phyloP scores from a whole-genome alignment of 2,888 invertebrate genomes.

The Zele albiditarsus region DNA sequence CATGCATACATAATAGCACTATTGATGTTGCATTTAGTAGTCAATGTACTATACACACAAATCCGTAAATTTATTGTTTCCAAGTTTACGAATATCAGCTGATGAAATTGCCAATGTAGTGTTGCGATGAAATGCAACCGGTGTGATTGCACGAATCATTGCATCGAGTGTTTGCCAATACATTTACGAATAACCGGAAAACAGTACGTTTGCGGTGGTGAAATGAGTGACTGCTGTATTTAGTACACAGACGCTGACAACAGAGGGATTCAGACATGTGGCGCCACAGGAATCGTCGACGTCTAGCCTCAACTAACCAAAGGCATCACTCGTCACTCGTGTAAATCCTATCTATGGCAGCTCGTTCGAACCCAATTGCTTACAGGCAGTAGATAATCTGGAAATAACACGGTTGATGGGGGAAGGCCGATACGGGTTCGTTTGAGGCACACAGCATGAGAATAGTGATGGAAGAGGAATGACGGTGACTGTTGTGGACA shows the following conservation, averaged over 20 bases:
- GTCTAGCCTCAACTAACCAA: slow-evolving; percentile 22
- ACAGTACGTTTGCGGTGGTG: slow-evolving; percentile 22
- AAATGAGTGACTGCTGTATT: slow-evolving; percentile 25
- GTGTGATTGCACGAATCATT: slow-evolving; percentile 16
- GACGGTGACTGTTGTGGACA: slow-evolving; percentile 1
- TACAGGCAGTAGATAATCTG: slow-evolving; percentile 49
- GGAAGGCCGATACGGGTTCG: slow-evolving; percentile 20
- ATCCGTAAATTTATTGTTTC: neutral
- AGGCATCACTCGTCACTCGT: slow-evolving; percentile 20
- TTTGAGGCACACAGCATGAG: neutral
- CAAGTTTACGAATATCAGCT: neutral
- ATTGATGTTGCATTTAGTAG: neutral
- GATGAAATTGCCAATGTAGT: slow-evolving; percentile 27
- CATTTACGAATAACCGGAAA: slow-evolving; percentile 11
- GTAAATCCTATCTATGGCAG: slow-evolving; percentile 33
- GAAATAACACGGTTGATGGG: slow-evolving; percentile 18
- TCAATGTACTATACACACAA: neutral
- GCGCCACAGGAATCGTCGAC: slow-evolving; percentile 26
- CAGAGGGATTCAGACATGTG: slow-evolving; percentile 19
- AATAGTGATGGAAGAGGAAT: slow-evolving; percentile 9
- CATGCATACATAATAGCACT: neutral
- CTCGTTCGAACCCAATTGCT: slow-evolving; percentile 49
- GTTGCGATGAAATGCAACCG: slow-evolving; percentile 22
- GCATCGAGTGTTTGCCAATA: slow-evolving; percentile 1
- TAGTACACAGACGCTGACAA: slow-evolving; percentile 23